Evolutionary conservation across 1,140 invertebrate species (phyloP), one percentile per base, ranked within the genome.

Genomic region (Drosophila teissieri): DNA sequence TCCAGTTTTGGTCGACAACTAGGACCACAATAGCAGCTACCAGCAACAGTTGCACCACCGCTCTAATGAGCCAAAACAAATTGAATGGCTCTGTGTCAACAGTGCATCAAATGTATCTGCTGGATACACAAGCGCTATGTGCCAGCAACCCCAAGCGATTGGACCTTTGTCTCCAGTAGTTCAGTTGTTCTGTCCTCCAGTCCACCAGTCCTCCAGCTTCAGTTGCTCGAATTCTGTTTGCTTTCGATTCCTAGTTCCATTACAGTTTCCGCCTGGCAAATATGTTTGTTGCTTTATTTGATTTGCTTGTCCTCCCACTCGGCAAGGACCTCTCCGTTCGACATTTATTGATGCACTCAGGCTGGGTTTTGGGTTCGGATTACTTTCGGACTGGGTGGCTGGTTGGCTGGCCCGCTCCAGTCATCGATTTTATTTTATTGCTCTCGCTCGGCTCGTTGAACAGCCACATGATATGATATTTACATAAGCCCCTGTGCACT

Each of bases 321-420:
- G 53, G 24, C 39, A 51, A 60, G 39, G 42, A 44, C 75, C 46
- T 78, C 69, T 46, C 40, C 37, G 45, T 42, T 64, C 61, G 51
- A 88, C 74, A 88, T 85, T 80, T 80, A 88, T 88, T 88, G 83
- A 89, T 88, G 83, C 83, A 88, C 76, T 88, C 73, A 68, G 67
- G n/a, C 0, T 27, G 24, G 37, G 22, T 17, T 15, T 34, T 2
- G 11, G 55, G 14, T 19, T 45, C 11, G 17, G 17, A 11, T 45
- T 17, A 10, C n/a, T 44, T 15, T 7, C 6, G 39, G n/a, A 2
- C 15, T 15, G n/a, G n/a, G 2, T 15, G 7, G n/a, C n/a, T 42
- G n/a, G 39, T 1, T 42, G n/a, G 42, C 12, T 37, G 42, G 14
- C 7, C 7, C 8, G 6, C 3, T 44, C 8, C 42, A 58, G 52